A percentile compares a stretch with the other conserved stretches of the same genome.
Conservation (phyloP, 2,888 invertebrate species). For the Ectemnius lituratus region DNA sequence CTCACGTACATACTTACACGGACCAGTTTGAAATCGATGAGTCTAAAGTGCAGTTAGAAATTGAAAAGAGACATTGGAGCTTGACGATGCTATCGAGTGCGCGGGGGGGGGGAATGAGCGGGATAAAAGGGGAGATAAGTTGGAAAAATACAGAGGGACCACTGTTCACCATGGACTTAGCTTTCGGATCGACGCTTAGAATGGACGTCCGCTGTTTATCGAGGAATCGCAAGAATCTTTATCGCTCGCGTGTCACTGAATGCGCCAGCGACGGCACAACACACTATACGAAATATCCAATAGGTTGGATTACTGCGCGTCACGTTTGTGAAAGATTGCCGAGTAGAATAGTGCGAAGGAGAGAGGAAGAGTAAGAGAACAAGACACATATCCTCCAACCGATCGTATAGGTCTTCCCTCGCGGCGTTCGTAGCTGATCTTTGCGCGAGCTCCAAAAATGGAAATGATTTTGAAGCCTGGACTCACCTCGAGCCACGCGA, state of each 20-base stretch:
- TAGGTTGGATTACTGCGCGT: neutral
- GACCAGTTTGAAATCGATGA: constrained; percentile 34
- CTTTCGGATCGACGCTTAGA: neutral
- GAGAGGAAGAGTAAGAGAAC: neutral
- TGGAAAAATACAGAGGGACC: constrained; percentile 36
- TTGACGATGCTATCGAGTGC: constrained; percentile 19
- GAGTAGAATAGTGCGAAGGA: neutral
- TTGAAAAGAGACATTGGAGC: constrained; percentile 35
- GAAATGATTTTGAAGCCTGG: constrained; percentile 46
- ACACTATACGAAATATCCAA: neutral
- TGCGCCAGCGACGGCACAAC: neutral
- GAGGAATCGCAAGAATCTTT: neutral
- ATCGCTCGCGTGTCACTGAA: neutral
- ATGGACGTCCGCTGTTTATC: neutral
- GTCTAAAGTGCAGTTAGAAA: constrained; percentile 50
- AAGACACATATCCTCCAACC: neutral
- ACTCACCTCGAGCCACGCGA: constrained; percentile 52
- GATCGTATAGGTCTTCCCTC: too few relatives aligned
- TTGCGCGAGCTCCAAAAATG: constrained; percentile 40
- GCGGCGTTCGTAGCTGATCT: neutral
- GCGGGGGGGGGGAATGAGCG: constrained; percentile 15
- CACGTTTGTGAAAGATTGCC: neutral
- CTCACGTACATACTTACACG: constrained; percentile 15
- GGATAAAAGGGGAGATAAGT: constrained; percentile 36
- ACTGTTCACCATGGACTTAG: constrained; percentile 6